Conservation (phyloP, 2,113 vertebrate genomes). For the Tretioscincus oriximinensis region DNA sequence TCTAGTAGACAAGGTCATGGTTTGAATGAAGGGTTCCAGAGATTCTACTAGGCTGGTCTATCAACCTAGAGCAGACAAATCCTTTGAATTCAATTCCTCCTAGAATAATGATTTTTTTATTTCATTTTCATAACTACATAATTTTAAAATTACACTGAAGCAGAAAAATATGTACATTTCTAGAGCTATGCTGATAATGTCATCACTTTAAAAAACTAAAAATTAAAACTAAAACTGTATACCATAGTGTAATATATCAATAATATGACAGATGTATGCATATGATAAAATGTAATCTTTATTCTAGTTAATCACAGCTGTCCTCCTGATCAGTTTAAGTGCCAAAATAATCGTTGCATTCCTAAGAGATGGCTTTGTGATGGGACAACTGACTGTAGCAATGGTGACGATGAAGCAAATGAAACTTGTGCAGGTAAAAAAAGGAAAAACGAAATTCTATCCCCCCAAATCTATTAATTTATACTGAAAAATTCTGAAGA, state of each 20-base stretch:
- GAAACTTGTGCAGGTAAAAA: slow-evolving; percentile 89
- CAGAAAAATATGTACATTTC: not conserved
- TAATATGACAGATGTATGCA: slow-evolving; percentile 9
- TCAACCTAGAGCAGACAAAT: no score
- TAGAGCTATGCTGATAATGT: not conserved
- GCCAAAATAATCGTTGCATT: slow-evolving; percentile 94
- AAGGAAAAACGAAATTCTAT: not conserved
- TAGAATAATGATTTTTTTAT: not conserved
- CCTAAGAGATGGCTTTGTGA: slow-evolving; percentile 97
- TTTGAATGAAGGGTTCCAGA: no score
- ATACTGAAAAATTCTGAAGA: no score
- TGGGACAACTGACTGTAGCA: slow-evolving; percentile 92
- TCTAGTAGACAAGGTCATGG: no score
- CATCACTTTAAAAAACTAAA: not conserved
- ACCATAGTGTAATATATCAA: not conserved
- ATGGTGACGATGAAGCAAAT: slow-evolving; percentile 92
- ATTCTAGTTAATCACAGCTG: slow-evolving; percentile 90
- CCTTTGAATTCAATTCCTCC: not conserved
- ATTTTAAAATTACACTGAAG: slow-evolving; percentile 21
- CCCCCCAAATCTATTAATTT: no score
- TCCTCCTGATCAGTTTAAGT: slow-evolving; percentile 92
- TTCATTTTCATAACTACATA: not conserved
- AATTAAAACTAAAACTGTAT: not conserved
- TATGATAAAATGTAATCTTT: not conserved
- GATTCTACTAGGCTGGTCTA: no score